phyloP scores from a whole-genome alignment of 2,113 vertebrate species.

The Chamaetylas fuelleborni region DNA sequence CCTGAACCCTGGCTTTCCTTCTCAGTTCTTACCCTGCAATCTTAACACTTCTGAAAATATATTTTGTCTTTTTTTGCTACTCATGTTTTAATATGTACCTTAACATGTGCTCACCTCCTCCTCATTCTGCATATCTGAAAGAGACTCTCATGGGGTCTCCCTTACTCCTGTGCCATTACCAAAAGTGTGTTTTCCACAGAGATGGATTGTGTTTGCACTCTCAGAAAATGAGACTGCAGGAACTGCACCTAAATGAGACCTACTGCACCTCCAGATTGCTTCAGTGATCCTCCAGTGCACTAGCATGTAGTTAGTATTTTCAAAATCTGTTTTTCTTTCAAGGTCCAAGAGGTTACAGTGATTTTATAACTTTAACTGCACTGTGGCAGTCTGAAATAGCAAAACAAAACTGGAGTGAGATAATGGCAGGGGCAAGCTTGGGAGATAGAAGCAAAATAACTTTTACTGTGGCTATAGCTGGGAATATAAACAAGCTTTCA shows the following conservation, averaged over 20 bases:
- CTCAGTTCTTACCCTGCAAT: background rate
- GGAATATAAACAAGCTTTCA: background rate
- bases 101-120: rapidly evolving
- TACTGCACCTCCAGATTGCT: background rate
- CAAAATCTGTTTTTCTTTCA: background rate
- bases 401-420: background rate
- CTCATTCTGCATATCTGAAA: background rate
- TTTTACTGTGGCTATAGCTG: background rate
- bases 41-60: background rate
- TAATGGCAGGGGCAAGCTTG: background rate
- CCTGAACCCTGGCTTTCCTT: background rate
- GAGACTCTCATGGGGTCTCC: background rate
- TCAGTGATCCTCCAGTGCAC: background rate
- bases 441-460: background rate
- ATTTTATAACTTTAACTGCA: background rate
- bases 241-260: background rate
- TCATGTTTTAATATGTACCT: background rate
- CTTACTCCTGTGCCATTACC: background rate
- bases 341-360: background rate
- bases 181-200: background rate
- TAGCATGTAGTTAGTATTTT: background rate
- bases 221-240: background rate
- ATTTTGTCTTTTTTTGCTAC: background rate
- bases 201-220: background rate
- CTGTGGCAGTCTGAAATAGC: background rate